These are phyloP conservation scores for Albula goreensis DNA, from an alignment of 2,113 vertebrate species.

Conservation along the genomic window DNA sequence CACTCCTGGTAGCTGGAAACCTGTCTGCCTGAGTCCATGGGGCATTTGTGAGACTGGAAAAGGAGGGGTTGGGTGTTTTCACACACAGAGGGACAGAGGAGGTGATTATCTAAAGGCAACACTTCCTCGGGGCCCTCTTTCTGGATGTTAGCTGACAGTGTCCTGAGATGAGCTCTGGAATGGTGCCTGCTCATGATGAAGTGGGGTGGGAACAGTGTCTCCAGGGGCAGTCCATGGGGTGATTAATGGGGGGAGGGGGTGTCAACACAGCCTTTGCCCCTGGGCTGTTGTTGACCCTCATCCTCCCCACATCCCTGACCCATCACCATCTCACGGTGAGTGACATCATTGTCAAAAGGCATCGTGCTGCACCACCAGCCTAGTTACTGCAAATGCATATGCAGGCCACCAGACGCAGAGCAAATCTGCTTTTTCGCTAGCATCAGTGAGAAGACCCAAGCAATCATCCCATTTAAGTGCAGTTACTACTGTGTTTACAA, in stretches of 20 bases:
- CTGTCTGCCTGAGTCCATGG: not conserved
- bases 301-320: not conserved
- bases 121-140: not conserved
- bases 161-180: not conserved
- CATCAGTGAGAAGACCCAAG: no score
- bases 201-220: not conserved
- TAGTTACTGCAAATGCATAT: not conserved
- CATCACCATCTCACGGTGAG: not conserved
- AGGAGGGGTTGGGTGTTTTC: not conserved
- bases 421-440: not conserved
- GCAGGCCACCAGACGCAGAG: not conserved
- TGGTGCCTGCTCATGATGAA: no score
- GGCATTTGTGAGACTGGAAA: not conserved
- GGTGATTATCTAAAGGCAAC: not conserved
- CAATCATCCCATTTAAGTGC: no score
- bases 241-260: conserved; percentile 8
- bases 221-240: not conserved
- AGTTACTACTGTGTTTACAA: no score
- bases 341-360: not conserved
- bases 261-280: no score
- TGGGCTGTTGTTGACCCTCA: no score
- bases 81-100: not conserved
- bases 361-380: not conserved
- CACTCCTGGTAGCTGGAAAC: not conserved
- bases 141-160: conserved; percentile 10